phyloP scores from a whole-genome alignment of 2,797 vertebrate genomes.

The Thamnophis elegans region DNA sequence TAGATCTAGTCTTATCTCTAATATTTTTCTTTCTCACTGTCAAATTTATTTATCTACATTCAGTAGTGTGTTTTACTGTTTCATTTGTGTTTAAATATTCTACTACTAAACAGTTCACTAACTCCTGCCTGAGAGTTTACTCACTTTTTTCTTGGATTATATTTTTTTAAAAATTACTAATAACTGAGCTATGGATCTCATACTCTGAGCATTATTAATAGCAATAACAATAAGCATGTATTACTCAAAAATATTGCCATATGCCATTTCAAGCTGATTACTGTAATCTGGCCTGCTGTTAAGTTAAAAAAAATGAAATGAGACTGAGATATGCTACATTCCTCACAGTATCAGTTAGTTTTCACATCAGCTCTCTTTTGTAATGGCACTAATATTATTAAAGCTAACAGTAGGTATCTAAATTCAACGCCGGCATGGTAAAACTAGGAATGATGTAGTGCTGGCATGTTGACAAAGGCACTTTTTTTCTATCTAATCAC shows the following conservation, averaged over 20 bases:
- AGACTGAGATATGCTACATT: slow-evolving; percentile 7
- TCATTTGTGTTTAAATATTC: neutral
- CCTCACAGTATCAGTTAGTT: neutral
- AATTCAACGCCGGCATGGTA: neutral
- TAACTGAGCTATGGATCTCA: neutral
- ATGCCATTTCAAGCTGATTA: slow-evolving; percentile 22
- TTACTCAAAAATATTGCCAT: neutral
- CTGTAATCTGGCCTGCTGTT: neutral
- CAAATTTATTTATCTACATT: neutral
- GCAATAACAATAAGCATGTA: neutral
- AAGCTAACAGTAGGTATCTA: neutral
- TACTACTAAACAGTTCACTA: neutral
- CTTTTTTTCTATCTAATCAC: neutral
- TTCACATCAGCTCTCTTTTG: neutral
- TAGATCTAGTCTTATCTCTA: neutral
- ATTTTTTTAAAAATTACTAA: neutral
- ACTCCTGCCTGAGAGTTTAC: neutral
- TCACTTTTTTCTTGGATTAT: neutral
- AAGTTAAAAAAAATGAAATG: neutral
- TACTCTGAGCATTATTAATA: neutral
- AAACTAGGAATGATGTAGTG: neutral
- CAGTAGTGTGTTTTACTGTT: neutral
- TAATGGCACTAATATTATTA: neutral
- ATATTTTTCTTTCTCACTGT: neutral
- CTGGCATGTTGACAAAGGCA: neutral